phyloP scores from a whole-genome alignment of 2,888 invertebrate species.

The Disparrhopalites patrizii region DNA sequence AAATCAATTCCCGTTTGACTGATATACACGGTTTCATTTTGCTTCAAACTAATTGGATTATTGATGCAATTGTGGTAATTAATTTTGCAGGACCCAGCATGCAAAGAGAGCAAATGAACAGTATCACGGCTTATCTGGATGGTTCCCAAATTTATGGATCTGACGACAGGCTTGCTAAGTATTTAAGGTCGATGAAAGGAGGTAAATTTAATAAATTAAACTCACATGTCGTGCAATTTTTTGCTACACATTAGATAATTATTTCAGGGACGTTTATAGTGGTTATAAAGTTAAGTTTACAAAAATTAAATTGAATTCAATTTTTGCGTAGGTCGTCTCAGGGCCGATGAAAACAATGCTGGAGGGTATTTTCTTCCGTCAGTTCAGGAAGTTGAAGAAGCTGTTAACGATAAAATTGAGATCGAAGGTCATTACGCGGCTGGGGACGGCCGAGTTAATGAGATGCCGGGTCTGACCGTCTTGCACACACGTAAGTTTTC shows the following conservation, averaged over 20 bases:
- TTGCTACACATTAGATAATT: too few species aligned
- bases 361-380: constrained; percentile 42
- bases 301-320: too few species aligned
- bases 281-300: too few species aligned
- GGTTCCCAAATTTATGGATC: not conserved
- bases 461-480: constrained; percentile 44
- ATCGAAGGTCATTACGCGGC: constrained; percentile 44
- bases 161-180: not conserved
- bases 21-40: too few species aligned
- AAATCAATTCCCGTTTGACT: too few species aligned
- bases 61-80: not conserved
- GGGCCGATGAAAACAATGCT: constrained; percentile 32
- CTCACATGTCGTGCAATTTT: too few species aligned
- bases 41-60: too few species aligned
- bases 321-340: constrained; percentile 33
- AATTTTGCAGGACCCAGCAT: not conserved
- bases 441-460: constrained; percentile 46
- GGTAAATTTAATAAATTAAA: too few species aligned
- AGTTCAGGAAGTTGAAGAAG: constrained; percentile 33
- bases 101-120: not conserved
- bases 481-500: constrained; percentile 37
- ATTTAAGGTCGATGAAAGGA: not conserved
- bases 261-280: too few species aligned
- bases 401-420: constrained; percentile 31
- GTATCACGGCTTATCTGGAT: not conserved